Percentiles rank a stretch among this genome's conserved stretches.
phyloP scores from a whole-genome alignment of 92 coral and sea anemone species.

The Umimayanthus kanabou region DNA sequence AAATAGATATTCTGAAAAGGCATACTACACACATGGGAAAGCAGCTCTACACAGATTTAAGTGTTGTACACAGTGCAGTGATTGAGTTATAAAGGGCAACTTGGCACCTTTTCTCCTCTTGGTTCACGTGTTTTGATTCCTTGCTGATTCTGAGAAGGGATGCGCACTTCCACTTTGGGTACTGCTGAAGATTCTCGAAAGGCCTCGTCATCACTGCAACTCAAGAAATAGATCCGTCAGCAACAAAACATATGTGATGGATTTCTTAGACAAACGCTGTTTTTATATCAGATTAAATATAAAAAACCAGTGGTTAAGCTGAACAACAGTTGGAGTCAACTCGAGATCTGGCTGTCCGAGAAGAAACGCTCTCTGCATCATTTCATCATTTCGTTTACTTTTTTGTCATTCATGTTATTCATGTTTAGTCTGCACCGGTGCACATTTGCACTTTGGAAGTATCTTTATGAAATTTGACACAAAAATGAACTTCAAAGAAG shows the following conservation, averaged over 20 bases:
- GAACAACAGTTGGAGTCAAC: too few species aligned
- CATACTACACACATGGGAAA: not conserved
- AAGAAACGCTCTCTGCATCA: too few species aligned
- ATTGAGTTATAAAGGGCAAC: not conserved
- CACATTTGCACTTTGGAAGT: too few species aligned
- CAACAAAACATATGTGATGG: not conserved
- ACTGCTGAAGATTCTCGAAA: constrained; percentile 50
- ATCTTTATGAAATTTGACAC: too few species aligned
- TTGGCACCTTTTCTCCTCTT: constrained; percentile 37
- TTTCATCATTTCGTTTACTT: too few species aligned
- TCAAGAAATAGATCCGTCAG: not conserved
- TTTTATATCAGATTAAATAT: too few species aligned
- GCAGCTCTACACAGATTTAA: not conserved
- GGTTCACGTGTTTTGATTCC: constrained; percentile 34
- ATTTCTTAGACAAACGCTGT: not conserved
- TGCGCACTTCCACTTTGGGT: constrained; percentile 85
- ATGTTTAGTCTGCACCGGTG: too few species aligned
- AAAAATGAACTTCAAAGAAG: too few species aligned
- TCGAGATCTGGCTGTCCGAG: too few species aligned
- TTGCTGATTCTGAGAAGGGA: constrained; percentile 63
- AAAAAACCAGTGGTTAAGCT: too few species aligned
- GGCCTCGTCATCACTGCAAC: constrained; percentile 55
- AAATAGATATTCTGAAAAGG: not conserved
- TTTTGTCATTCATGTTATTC: too few species aligned
- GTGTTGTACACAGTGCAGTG: not conserved